Percentiles rank a stretch among this genome's conserved stretches.
These are phyloP conservation scores for Drosophila pruinosa DNA, from an alignment of 1,140 invertebrate genomes.

Conservation along the genomic window DNA sequence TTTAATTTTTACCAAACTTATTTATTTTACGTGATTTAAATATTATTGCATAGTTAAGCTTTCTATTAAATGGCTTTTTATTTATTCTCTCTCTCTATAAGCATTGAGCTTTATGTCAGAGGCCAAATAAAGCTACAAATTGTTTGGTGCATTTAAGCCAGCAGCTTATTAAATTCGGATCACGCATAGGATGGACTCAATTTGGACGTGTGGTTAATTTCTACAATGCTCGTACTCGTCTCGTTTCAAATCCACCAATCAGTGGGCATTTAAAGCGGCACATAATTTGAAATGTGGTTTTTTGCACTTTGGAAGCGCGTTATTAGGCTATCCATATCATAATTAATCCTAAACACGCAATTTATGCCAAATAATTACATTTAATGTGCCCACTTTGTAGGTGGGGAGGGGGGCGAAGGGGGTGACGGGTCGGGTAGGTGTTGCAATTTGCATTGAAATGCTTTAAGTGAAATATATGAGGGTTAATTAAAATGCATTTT, in stretches of 20 bases:
- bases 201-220: conserved; percentile 50
- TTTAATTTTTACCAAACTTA: too few species aligned
- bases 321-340: conserved; percentile 76
- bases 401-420: not conserved
- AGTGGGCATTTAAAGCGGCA: conserved; percentile 51
- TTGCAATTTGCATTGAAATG: conserved; percentile 73
- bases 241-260: conserved; percentile 44
- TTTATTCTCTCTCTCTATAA: not conserved
- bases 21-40: too few species aligned
- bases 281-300: conserved; percentile 73
- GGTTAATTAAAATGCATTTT: conserved; percentile 80
- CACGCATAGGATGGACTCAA: conserved; percentile 45
- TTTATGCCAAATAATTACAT: conserved; percentile 80
- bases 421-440: not conserved
- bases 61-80: too few species aligned
- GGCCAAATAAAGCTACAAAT: not conserved
- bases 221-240: conserved; percentile 39
- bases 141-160: not conserved
- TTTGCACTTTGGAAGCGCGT: conserved; percentile 65
- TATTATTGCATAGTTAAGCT: not conserved
- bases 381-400: conserved; percentile 49
- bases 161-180: conserved; percentile 41
- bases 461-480: conserved; percentile 74
- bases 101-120: not conserved
- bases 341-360: conserved; percentile 81